Percentiles rank a stretch among this genome's conserved stretches.
These are phyloP conservation scores for Ictidomys tridecemlineatus DNA, from an alignment of 2,113 vertebrate genomes.

Conservation along the genomic window DNA sequence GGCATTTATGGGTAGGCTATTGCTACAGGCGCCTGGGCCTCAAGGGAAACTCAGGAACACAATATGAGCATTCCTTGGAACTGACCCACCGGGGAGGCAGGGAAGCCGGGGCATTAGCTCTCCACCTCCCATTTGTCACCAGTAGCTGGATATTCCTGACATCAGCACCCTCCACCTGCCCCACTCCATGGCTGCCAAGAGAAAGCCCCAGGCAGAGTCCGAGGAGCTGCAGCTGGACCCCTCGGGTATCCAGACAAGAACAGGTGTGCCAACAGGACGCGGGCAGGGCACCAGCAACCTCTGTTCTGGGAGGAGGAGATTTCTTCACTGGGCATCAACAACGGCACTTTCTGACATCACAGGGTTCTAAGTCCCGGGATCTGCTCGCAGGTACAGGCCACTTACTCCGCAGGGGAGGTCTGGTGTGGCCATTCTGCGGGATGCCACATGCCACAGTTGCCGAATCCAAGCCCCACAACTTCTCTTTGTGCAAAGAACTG, in stretches of 20 bases:
- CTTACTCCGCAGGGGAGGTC: neutral
- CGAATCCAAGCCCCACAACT: too few relatives aligned
- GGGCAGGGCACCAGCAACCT: neutral
- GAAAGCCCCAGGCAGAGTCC: neutral
- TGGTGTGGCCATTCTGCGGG: neutral
- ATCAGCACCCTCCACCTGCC: neutral
- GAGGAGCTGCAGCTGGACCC: neutral
- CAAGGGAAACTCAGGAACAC: neutral
- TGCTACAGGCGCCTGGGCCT: neutral
- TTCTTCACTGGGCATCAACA: neutral
- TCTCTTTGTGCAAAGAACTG: neutral
- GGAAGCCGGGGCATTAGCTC: neutral
- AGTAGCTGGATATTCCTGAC: neutral
- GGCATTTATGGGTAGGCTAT: neutral
- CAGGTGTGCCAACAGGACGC: rapidly evolving
- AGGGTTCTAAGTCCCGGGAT: neutral
- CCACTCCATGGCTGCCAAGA: neutral
- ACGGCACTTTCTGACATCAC: neutral
- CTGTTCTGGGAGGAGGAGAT: neutral
- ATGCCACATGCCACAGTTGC: rapidly evolving
- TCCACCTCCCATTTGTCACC: neutral
- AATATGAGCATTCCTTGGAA: neutral
- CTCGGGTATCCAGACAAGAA: neutral
- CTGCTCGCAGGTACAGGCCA: rapidly evolving
- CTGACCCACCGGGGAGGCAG: neutral